Evolutionary conservation across 1,140 invertebrate genomes (phyloP).

Genomic region (Pogonomyrmex californicus): DNA sequence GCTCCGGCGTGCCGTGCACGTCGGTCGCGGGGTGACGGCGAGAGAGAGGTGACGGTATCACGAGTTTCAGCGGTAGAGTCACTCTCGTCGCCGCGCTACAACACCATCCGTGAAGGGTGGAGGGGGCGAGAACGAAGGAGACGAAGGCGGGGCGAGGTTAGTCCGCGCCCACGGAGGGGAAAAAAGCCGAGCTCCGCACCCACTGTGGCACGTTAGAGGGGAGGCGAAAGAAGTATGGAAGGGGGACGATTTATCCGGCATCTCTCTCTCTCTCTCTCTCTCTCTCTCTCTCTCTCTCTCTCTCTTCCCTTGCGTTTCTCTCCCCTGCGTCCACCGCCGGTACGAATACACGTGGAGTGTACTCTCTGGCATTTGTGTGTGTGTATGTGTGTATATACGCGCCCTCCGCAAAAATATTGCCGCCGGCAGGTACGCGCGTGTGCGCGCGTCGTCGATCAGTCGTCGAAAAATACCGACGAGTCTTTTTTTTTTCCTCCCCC

Average conservation of each 20-base stretch:
- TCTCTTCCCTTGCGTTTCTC: too few relatives aligned
- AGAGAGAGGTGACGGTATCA: constrained; percentile 67
- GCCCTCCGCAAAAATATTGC: constrained; percentile 24
- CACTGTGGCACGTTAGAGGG: constrained; percentile 74
- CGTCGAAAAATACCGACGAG: constrained; percentile 74
- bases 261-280: constrained; percentile 29
- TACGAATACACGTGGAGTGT: constrained; percentile 64
- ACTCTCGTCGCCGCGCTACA: constrained; percentile 50
- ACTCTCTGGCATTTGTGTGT: constrained; percentile 38
- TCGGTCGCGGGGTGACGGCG: constrained; percentile 69
- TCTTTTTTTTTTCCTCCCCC: constrained; percentile 68
- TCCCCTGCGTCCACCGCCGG: constrained; percentile 7
- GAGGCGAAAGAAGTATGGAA: constrained; percentile 80
- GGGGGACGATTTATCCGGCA: constrained; percentile 80
- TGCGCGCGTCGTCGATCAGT: constrained; percentile 54
- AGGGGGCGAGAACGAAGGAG: constrained; percentile 76
- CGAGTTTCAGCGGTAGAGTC: constrained; percentile 68
- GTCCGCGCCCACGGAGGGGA: constrained; percentile 87
- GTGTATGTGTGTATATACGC: background rate
- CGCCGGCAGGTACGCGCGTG: constrained; percentile 47
- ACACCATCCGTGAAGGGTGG: constrained; percentile 13
- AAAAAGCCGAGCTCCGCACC: constrained; percentile 85
- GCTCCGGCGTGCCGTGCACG: constrained; percentile 72
- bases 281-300: constrained; percentile 16
- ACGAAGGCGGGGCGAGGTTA: constrained; percentile 85